Base-by-base conservation (phyloP, 2,888 invertebrate genomes). In the Zhuqinia jingwanae region DNA sequence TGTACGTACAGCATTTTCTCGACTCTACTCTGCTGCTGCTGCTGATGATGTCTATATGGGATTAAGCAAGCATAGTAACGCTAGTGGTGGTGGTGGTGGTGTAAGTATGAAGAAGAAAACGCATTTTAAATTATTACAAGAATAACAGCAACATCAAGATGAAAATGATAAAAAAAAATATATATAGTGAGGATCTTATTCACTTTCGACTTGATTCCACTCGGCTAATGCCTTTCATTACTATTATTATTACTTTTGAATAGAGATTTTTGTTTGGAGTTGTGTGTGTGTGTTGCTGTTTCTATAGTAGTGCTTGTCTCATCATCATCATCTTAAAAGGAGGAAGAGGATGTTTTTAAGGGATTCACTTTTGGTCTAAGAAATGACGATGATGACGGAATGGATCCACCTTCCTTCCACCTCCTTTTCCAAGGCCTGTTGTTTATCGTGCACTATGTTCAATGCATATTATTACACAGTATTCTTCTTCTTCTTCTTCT, bases 391-490 rank as follows among this genome's bases (percentile, higher is more conserved):
- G 42, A 65, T 65, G 65, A 65, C 65, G 73, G 50, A 50, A 47
- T 15, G 50, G 73, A 73, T 25, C 47, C 73, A 73, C 73, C 73
- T 73, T 47, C 73, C 27, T 25, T 47, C 73, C 73, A 73, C 73
- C 68, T 73, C 73, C 73, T 68, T 45, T 42, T 65, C 65, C 65
- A 42, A n/a, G n/a, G n/a, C n/a, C n/a, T n/a, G n/a, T n/a, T n/a
- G n/a, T n/a, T n/a, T n/a, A n/a, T n/a, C 42, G 65, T 65, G 65
- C 65, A 42, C 42, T 42, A 65, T 65, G 65, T 42, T 42, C n/a
- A 42, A n/a, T n/a, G n/a, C n/a, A n/a, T n/a, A n/a, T n/a, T n/a
- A n/a, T n/a, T n/a, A n/a, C n/a, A n/a, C n/a, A n/a, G n/a, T n/a
- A n/a, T n/a, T n/a, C n/a, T n/a, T n/a, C n/a, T n/a, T n/a, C n/a